Evolutionary conservation across 2,888 invertebrate genomes (phyloP).

Genomic region (Tetragnatha montana): DNA sequence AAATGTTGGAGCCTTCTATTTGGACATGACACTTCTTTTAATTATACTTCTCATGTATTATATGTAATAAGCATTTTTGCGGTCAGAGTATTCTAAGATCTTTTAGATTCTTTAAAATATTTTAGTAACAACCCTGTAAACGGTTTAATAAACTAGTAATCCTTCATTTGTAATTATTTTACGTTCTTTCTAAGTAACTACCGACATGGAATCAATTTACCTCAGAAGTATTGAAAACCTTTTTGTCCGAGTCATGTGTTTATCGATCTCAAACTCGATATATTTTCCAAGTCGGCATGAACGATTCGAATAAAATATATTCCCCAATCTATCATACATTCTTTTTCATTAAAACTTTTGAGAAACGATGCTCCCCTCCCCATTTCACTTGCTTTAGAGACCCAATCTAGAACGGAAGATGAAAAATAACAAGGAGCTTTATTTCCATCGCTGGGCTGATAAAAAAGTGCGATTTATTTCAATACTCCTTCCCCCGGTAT

Average conservation of each 20-base stretch:
- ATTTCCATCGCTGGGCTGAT: neutral
- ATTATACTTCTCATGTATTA: too few relatives aligned
- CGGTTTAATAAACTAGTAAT: neutral
- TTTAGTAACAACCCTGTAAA: too few relatives aligned
- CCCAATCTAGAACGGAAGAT: neutral
- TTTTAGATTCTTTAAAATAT: neutral
- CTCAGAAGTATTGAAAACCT: neutral
- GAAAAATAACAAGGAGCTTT: neutral
- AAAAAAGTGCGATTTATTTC: neutral
- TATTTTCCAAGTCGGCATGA: conserved; percentile 15
- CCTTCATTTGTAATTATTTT: neutral
- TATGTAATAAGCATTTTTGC: too few relatives aligned
- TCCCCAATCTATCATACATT: conserved; percentile 7
- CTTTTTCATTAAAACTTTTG: conserved; percentile 25
- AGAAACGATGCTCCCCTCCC: conserved; percentile 10
- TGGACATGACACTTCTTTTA: too few relatives aligned
- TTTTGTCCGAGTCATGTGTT: neutral
- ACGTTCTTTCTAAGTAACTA: neutral
- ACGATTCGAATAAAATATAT: conserved; percentile 7
- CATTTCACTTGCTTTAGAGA: conserved; percentile 14
- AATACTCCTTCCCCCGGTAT: neutral
- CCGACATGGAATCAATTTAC: neutral
- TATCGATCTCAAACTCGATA: conserved; percentile 12
- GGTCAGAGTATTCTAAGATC: neutral
- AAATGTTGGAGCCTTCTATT: too few relatives aligned